Evolutionary conservation across 2,888 invertebrate genomes (phyloP).

Genomic region (Shargacucullia verbasci): DNA sequence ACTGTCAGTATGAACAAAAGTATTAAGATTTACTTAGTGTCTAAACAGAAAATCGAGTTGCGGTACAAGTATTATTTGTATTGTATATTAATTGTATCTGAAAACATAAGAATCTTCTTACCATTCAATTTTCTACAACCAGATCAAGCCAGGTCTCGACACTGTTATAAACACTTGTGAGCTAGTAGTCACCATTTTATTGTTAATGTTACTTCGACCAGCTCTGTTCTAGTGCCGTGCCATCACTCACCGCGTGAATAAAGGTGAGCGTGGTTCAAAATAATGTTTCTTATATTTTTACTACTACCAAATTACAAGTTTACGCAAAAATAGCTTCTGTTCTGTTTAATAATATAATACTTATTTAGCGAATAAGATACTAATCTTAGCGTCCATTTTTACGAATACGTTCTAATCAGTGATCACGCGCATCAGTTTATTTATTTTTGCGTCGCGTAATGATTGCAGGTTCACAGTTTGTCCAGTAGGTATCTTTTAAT

Average conservation of each 20-base stretch:
- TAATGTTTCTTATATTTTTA: neutral
- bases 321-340: constrained; percentile 16
- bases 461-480: constrained; percentile 52
- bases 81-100: neutral
- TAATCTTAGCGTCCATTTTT: constrained; percentile 27
- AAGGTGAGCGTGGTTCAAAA: constrained; percentile 25
- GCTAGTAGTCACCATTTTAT: constrained; percentile 25
- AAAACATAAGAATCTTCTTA: constrained; percentile 11
- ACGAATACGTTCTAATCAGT: constrained; percentile 29
- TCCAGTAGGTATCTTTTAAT: constrained; percentile 52
- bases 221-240: constrained; percentile 15
- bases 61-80: neutral
- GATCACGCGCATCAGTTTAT: constrained; percentile 59
- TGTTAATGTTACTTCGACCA: constrained; percentile 19
- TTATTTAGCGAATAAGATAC: no score
- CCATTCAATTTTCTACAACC: neutral
- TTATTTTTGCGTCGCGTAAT: constrained; percentile 59
- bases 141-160: neutral
- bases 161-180: constrained; percentile 28
- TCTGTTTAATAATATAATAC: no score
- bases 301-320: neutral
- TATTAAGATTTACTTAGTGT: no score
- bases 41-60: no score
- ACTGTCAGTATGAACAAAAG: no score
- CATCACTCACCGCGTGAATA: constrained; percentile 17